Evolutionary conservation across 1,140 invertebrate genomes (phyloP).

Genomic region (Lepidurus packardi): DNA sequence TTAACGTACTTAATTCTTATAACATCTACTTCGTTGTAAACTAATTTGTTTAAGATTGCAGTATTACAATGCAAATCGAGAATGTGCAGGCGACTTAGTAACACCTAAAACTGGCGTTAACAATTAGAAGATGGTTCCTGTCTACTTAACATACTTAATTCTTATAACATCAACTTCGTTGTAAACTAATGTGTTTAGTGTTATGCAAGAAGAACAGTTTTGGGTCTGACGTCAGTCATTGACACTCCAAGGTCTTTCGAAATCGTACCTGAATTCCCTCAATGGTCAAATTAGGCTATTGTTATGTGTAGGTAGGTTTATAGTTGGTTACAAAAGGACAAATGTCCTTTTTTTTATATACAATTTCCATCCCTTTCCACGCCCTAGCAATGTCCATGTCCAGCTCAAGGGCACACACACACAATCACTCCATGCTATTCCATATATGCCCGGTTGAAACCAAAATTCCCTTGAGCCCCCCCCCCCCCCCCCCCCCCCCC

Average conservation of each 20-base stretch:
- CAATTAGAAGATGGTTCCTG: too few species aligned
- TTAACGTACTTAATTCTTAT: too few species aligned
- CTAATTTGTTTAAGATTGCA: too few species aligned
- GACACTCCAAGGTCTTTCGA: neutral
- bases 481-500: neutral
- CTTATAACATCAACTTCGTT: too few species aligned
- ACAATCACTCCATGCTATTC: neutral
- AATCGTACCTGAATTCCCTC: neutral
- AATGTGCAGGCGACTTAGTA: too few species aligned
- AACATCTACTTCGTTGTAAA: too few species aligned
- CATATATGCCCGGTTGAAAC: neutral
- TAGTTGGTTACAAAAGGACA: neutral
- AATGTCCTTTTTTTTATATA: neutral
- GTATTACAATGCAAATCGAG: too few species aligned
- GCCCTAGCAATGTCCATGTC: neutral
- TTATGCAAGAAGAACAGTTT: too few species aligned
- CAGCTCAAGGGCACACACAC: conserved; percentile 12
- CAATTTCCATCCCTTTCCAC: neutral
- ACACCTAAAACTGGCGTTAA: too few species aligned
- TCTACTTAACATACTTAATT: too few species aligned
- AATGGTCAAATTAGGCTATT: conserved; percentile 2
- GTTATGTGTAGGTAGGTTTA: neutral
- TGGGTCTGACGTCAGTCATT: neutral
- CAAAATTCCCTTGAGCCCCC: neutral
- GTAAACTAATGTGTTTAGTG: too few species aligned